Conservation (phyloP, 1,140 invertebrate genomes). For the Amphibalanus amphitrite region DNA sequence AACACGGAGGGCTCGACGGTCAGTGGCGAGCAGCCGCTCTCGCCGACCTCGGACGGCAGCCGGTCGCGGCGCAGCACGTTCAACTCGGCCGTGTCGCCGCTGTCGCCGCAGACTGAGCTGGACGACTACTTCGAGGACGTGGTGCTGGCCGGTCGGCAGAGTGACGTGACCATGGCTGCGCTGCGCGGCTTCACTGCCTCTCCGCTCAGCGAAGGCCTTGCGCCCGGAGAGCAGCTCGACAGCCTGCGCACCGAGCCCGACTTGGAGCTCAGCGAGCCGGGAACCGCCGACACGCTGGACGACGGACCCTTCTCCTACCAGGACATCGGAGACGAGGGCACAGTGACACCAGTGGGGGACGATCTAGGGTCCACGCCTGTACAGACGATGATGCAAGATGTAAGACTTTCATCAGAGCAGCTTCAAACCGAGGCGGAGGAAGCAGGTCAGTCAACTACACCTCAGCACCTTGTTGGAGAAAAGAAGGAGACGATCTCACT, state of each 20-base stretch:
- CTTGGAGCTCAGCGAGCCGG: neutral
- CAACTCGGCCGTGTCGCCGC: neutral
- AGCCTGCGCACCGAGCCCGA: constrained; percentile 3
- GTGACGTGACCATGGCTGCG: neutral
- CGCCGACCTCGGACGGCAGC: neutral
- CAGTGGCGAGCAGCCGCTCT: neutral
- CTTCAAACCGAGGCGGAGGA: no score
- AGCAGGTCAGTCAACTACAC: no score
- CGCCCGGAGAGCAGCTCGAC: neutral
- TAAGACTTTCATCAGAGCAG: no score
- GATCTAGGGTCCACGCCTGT: no score
- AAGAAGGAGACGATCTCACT: neutral
- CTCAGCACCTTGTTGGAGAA: neutral
- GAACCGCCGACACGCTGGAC: constrained; percentile 5
- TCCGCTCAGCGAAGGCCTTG: neutral
- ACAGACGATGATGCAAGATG: no score
- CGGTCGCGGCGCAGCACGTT: neutral
- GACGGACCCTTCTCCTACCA: neutral
- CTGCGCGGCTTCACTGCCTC: constrained; percentile 2
- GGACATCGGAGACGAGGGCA: no score
- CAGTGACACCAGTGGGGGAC: no score
- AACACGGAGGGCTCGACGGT: no score
- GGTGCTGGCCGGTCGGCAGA: neutral
- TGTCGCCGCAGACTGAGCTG: neutral
- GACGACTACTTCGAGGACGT: constrained; percentile 4